Base-by-base conservation (phyloP, 2,113 vertebrate genomes). In the Lophochroa leadbeateri region DNA sequence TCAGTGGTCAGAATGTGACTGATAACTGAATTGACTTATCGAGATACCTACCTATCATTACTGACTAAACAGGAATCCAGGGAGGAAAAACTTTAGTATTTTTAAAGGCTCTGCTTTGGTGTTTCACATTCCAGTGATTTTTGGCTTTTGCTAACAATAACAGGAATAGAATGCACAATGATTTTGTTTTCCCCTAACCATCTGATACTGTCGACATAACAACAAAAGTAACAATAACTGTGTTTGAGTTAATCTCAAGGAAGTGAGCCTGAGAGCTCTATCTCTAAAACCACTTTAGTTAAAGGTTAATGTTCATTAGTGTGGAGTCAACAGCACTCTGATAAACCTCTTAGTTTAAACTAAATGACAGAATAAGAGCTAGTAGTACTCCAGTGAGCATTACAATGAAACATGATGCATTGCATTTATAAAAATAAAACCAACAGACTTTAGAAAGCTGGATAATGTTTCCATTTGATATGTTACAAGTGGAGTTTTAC, bases 291-390 rank as follows among this genome's bases (percentile, higher is more conserved):
- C 15, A 77, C 71, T 90, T 96, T 50, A 88, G 33, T 37, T 69
- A 95, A 93, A 94, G 90, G 79, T 86, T 88, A 74, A 69, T 75
- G 29, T 39, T 94, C 19, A 35, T 94, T 90, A 93, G 39, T 25
- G 35, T 88, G 39, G 68, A 96, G 90, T 90, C 50, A 95, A 93
- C 77, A 90, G 52, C 79, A 90, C 64, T 70, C 76, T 81, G 63
- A 90, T 68, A 96, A 93, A 88, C 82, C 60, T 88, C 63, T 75
- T 81, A 46, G 64, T 88, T 96, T 88, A 81, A 93, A 50, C 20
- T 70, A 74, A 90, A 90, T 88, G 79, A 82, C 83, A 84, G 82
- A 75, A 65, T 55, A 94, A 86, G 39, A 88, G 39, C 50, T 88
- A 57, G 88, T 39, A 75, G 63, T 82, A 82, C 50, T 37, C 70